Percentiles rank a stretch among this genome's conserved stretches.
Evolutionary conservation across 2,888 invertebrate species (phyloP).

Genomic region (Protonemura montana): DNA sequence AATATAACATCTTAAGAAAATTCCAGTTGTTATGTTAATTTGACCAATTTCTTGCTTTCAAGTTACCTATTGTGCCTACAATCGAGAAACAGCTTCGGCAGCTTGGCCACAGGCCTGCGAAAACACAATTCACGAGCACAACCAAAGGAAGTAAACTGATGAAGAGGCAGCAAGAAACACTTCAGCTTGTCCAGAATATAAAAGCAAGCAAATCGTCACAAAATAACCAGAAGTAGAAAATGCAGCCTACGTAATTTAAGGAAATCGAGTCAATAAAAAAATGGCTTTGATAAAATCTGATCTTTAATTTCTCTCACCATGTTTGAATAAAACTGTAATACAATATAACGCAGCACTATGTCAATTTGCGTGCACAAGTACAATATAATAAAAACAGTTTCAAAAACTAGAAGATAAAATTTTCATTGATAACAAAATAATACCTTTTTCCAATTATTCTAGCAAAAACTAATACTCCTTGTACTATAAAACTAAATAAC

Average conservation of each 20-base stretch:
- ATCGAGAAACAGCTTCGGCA: slow-evolving; percentile 38
- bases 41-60: slow-evolving; percentile 27
- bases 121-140: neutral
- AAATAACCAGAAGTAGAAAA: neutral
- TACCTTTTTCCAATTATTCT: neutral
- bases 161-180: slow-evolving; percentile 42
- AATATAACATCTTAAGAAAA: no score
- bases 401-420: neutral
- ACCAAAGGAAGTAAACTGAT: slow-evolving; percentile 36
- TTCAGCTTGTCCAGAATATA: slow-evolving; percentile 39
- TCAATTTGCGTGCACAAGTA: neutral
- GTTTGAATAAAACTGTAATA: neutral
- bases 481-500: neutral
- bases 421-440: slow-evolving; percentile 9
- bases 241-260: neutral
- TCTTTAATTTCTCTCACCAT: neutral
- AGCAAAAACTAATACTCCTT: slow-evolving; percentile 13
- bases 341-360: neutral
- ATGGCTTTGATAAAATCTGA: neutral
- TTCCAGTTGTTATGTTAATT: neutral
- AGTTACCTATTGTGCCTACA: slow-evolving; percentile 42
- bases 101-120: neutral
- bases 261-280: neutral
- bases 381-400: neutral
- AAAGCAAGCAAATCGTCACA: slow-evolving; percentile 22